Evolutionary conservation across 2,113 vertebrate genomes (phyloP).

Genomic region (Heptranchias perlo): DNA sequence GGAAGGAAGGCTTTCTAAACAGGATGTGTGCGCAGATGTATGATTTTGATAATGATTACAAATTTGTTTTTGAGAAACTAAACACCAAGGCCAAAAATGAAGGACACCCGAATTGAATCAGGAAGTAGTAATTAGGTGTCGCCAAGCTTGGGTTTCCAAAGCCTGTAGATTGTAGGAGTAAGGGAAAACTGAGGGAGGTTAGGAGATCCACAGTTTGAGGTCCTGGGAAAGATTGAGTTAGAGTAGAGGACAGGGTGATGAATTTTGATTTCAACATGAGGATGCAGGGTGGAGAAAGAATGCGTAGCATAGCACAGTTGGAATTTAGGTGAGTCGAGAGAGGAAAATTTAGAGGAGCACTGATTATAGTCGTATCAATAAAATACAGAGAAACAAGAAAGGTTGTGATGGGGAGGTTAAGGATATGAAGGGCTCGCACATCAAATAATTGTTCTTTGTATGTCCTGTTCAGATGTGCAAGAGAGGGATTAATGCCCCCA

Average conservation of each 20-base stretch:
- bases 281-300: neutral
- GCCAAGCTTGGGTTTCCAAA: neutral
- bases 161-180: neutral
- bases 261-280: neutral
- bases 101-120: neutral
- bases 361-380: neutral
- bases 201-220: neutral
- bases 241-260: neutral
- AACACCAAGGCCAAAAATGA: neutral
- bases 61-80: no score
- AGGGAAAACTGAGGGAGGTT: neutral
- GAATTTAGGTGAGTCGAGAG: neutral
- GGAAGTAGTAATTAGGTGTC: neutral
- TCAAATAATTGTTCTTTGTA: neutral
- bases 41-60: no score
- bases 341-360: neutral
- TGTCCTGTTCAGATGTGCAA: neutral
- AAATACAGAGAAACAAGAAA: neutral
- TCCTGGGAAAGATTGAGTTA: neutral
- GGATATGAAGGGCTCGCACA: neutral
- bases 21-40: no score
- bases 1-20: no score
- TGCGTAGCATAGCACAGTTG: neutral
- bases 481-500: no score
- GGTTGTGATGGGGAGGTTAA: neutral